Base-by-base conservation (phyloP, 1,140 invertebrate genomes). In the Brachystomella parvula region DNA sequence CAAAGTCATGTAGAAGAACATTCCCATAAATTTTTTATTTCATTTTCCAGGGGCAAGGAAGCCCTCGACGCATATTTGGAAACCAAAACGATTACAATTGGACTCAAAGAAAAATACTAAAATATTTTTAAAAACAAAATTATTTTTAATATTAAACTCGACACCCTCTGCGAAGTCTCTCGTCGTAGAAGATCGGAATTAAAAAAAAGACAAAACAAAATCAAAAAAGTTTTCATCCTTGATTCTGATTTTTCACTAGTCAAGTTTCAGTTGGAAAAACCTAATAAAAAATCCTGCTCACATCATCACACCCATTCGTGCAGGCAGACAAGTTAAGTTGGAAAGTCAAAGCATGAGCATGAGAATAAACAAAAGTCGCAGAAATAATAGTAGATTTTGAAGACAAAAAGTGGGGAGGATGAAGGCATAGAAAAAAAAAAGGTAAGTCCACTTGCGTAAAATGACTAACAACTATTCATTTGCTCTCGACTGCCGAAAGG, bases 21-120 rank as follows among this genome's bases (percentile, higher is more conserved):
- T 24, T 57, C 28, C 6, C 53, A 32, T 6, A 60, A 3, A 15
- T 19, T 53, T 53, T 12, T 53, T 24, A 24, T 19, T 24, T 53
- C 6, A 53, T 53, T 24, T 60, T 82, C 96, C 93, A 26, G 94
- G 94, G 90, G 92, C 60, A 86, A 90, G 74, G 94, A 96, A 78
- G 92, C 90, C 28, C 79, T 97, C 30, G 77, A 87, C 59, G 87
- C 88, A 67, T 98, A 97, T 77, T 92, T 89, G 1, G 94, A 97
- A 82, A 87, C 94, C 0, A 98, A 98, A 81, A 87, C 86, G 68
- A 90, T 97, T 65, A 86, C 89, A 68, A 81, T 85, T 19, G 89
- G 88, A 76, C 58, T 60, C 19, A 26, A 60, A 29, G 15, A 47
- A 47, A 47, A n/a, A n/a, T n/a, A n/a, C n/a, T n/a, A n/a, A n/a